Base-by-base conservation (phyloP, 2,797 vertebrate genomes). In the Aulostomus chinensis region DNA sequence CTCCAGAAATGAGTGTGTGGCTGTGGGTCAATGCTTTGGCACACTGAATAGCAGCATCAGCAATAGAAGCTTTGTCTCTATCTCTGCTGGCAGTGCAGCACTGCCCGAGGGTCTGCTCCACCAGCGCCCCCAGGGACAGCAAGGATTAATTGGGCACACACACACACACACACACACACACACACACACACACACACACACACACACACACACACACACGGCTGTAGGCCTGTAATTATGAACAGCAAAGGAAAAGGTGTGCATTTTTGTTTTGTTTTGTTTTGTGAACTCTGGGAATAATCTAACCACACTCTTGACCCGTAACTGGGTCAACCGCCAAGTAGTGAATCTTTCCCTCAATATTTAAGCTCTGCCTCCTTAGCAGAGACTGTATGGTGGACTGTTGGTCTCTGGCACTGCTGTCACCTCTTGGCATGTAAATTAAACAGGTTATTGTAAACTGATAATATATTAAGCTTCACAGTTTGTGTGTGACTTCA, bases 41-140 rank as follows among this genome's bases (percentile, higher is more conserved):
- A 36, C 18, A 2, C 51, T 21, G 25, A 75, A 40, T 50, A 80
- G 62, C 58, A 39, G 48, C 52, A 54, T 65, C 68, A 81, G 84
- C 72, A 85, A 85, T 76, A 60, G 77, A 57, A 60, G 75, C 81
- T 82, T 84, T 88, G 78, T 86, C 28, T 81, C 21, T 73, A 73
- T 81, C 71, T 59, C 16, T 45, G 45, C 45, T 59, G 49, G 59
- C 54, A 46, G 43, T 6, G 16, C 38, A 5, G 40, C 2, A 2
- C 58, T 42, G 63, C 70, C 59, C 29, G 46, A 41, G 24, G 65
- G 59, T 35, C 50, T 21, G 39, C 53, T 84, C 60, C 62, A 66
- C 75, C 47, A 32, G 24, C 5, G 37, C 63, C 76, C 58, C 70
- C 22, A 41, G 56, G 76, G 66, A 58, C 38, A 21, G 31, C 52